Percentiles rank a stretch among this genome's conserved stretches.
Conservation (phyloP, 2,797 vertebrate species). For the Peromyscus eremicus region DNA sequence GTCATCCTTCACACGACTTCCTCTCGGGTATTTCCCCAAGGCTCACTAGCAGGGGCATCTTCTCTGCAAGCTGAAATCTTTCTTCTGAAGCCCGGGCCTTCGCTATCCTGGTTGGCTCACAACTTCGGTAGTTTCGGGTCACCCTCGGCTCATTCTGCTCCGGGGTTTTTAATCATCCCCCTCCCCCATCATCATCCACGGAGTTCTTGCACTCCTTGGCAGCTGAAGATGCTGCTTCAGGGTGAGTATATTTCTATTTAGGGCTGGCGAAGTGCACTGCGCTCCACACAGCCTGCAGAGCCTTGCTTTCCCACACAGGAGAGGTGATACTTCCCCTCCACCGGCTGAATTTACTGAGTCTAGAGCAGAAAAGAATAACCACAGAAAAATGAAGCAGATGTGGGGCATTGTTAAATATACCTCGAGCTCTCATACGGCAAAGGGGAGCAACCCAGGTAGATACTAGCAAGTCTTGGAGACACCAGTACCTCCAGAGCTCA, state of each 20-base stretch:
- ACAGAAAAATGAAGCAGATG: background rate
- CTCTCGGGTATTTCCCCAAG: background rate
- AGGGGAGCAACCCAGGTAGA: background rate
- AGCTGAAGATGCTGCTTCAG: accelerated
- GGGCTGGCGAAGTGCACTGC: accelerated
- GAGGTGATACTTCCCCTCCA: no score
- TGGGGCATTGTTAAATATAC: accelerated
- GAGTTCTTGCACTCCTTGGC: background rate
- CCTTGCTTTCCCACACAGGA: accelerated
- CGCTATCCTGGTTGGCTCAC: accelerated
- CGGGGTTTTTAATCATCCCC: no score
- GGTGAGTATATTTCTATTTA: background rate
- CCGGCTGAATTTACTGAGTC: no score
- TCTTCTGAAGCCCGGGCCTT: background rate
- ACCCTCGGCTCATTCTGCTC: background rate
- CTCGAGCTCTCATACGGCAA: background rate
- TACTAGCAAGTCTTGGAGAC: background rate
- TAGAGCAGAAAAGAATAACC: background rate
- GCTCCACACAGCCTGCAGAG: background rate
- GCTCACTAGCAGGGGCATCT: background rate
- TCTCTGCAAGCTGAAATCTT: background rate
- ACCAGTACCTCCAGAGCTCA: background rate
- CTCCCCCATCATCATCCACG: accelerated
- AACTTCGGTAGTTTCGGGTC: background rate
- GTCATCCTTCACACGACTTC: background rate